Conservation (phyloP, 2,113 vertebrate genomes). For the Melanostigma gelatinosum region DNA sequence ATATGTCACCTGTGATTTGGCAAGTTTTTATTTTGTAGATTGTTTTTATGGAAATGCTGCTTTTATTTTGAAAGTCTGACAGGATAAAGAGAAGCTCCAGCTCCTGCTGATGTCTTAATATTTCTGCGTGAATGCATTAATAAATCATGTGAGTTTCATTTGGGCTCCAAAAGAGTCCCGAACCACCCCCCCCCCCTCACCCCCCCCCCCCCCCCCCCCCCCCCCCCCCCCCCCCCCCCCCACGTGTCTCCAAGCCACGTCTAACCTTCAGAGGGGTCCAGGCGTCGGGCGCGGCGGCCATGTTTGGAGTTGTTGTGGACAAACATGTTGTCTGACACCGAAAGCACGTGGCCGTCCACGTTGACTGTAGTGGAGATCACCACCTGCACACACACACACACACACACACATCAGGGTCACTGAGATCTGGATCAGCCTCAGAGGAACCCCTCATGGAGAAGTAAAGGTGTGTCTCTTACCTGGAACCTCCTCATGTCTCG, state of each 20-base stretch:
- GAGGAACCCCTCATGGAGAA: not conserved
- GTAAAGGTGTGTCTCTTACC: slow-evolving; percentile 73
- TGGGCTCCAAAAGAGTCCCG: too few species aligned
- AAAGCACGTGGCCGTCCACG: slow-evolving; percentile 93
- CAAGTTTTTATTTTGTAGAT: not conserved
- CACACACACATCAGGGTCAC: not conserved
- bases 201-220: too few species aligned
- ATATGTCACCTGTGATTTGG: too few species aligned
- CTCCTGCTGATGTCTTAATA: too few species aligned
- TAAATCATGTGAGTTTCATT: too few species aligned
- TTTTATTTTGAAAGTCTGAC: not conserved
- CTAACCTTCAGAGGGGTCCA: slow-evolving; percentile 95
- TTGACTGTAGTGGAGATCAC: slow-evolving; percentile 95
- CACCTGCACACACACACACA: slow-evolving; percentile 80
- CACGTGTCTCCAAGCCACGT: not conserved
- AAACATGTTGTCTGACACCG: slow-evolving; percentile 97
- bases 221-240: too few species aligned
- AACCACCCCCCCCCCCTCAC: too few species aligned
- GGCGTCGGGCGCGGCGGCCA: slow-evolving; percentile 90
- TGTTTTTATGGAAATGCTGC: not conserved
- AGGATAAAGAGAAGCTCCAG: too few species aligned
- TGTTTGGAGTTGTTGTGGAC: slow-evolving; percentile 99
- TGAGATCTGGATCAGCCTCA: not conserved
- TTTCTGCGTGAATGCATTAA: not conserved
- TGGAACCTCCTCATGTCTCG: slow-evolving; percentile 95